Percentiles rank a stretch among this genome's conserved stretches.
Evolutionary conservation across 2,888 invertebrate genomes (phyloP).

Genomic region (Drosophila putrida): DNA sequence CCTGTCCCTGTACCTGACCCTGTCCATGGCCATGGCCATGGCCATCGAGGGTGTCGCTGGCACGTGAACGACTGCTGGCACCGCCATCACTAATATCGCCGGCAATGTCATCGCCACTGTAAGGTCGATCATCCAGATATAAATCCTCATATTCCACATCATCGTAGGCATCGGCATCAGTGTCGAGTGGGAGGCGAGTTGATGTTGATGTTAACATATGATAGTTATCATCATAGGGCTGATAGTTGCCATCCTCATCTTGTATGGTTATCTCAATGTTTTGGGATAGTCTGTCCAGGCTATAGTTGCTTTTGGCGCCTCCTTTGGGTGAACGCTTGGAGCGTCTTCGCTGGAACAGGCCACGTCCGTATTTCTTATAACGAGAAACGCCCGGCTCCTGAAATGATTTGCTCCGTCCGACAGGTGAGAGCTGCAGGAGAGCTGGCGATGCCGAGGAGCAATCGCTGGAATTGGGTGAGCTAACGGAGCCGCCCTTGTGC

Average conservation of each 20-base stretch:
- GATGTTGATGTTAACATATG: slow-evolving; percentile 60
- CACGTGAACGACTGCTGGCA: slow-evolving; percentile 78
- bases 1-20: slow-evolving; percentile 5
- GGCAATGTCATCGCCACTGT: slow-evolving; percentile 74
- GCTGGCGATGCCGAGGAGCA: slow-evolving; percentile 79
- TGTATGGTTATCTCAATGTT: slow-evolving; percentile 85
- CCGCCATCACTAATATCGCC: slow-evolving; percentile 82
- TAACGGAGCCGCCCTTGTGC: slow-evolving; percentile 72
- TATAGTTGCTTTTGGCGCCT: slow-evolving; percentile 80
- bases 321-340: slow-evolving; percentile 79
- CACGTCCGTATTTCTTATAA: slow-evolving; percentile 82
- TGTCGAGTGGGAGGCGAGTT: slow-evolving; percentile 36
- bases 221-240: slow-evolving; percentile 83
- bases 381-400: slow-evolving; percentile 83
- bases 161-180: slow-evolving; percentile 56
- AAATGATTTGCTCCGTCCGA: slow-evolving; percentile 85
- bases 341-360: slow-evolving; percentile 83
- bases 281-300: slow-evolving; percentile 83
- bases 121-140: slow-evolving; percentile 76
- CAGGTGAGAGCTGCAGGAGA: slow-evolving; percentile 68
- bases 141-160: slow-evolving; percentile 69
- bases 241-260: slow-evolving; percentile 84
- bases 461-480: slow-evolving; percentile 83
- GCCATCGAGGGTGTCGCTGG: slow-evolving; percentile 68
- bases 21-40: slow-evolving; percentile 8